Conservation (phyloP, 2,113 vertebrate genomes). For the Pelvicachromis taeniatus region DNA sequence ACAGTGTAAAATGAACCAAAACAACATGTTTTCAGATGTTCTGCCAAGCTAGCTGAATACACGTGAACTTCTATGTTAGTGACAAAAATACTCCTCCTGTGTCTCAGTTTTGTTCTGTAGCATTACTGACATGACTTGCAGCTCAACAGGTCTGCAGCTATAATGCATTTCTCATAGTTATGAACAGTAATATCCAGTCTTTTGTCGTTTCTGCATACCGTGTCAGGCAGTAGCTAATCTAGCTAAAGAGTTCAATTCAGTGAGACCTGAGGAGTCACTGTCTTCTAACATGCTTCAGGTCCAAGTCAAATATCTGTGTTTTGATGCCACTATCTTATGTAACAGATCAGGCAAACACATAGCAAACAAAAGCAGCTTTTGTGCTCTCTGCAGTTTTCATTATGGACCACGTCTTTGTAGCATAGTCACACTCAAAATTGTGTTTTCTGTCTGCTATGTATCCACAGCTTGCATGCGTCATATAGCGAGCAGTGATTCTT, state of each 20-base stretch:
- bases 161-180: background rate
- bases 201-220: background rate
- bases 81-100: background rate
- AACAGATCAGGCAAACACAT: background rate
- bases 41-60: background rate
- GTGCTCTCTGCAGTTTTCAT: background rate
- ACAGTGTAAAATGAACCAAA: background rate
- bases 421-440: fast-evolving
- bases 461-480: background rate
- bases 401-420: background rate
- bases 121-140: background rate
- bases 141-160: background rate
- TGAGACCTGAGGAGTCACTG: background rate
- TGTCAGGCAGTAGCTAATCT: background rate
- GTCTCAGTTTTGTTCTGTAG: background rate
- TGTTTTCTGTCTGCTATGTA: background rate
- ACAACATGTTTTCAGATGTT: background rate
- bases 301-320: background rate
- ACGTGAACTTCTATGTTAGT: background rate
- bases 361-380: background rate
- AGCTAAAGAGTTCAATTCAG: background rate
- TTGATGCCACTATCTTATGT: background rate
- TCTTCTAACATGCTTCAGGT: background rate
- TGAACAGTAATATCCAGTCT: background rate
- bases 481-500: background rate